Evolutionary conservation across 2,113 vertebrate species (phyloP).

Genomic region (Amia ocellicauda): DNA sequence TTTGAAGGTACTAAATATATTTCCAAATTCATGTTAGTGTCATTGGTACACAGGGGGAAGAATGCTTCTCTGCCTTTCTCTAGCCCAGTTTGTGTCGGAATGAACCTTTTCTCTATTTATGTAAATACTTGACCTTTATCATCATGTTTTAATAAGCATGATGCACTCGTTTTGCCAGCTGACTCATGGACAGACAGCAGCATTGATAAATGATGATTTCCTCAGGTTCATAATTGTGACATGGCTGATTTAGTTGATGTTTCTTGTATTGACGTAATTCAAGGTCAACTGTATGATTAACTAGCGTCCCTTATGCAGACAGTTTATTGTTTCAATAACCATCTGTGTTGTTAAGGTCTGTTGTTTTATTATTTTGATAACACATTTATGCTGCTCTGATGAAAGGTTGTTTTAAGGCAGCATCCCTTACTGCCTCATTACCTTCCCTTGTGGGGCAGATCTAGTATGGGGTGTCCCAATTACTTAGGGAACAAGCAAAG

Average conservation of each 20-base stretch:
- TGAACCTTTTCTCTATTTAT: not conserved
- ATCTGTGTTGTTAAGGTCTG: not conserved
- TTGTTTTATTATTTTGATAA: not conserved
- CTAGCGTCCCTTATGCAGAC: constrained; percentile 8
- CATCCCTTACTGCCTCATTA: too few relatives aligned
- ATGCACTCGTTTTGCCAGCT: not conserved
- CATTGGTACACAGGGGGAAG: too few relatives aligned
- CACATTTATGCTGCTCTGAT: too few relatives aligned
- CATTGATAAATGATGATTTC: constrained; percentile 17
- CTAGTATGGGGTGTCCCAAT: too few relatives aligned
- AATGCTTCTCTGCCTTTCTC: too few relatives aligned
- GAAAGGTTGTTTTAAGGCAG: too few relatives aligned
- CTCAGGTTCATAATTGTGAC: constrained; percentile 10
- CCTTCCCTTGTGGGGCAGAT: too few relatives aligned
- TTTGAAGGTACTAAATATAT: too few relatives aligned
- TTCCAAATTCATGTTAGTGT: too few relatives aligned
- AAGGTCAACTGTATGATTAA: constrained; percentile 21
- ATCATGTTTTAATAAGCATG: not conserved
- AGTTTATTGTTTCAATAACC: constrained; percentile 11
- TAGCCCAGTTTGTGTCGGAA: too few relatives aligned
- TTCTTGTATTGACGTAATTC: constrained; percentile 20
- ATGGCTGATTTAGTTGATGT: constrained; percentile 21
- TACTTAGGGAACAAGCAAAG: too few relatives aligned
- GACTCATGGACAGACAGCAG: not conserved
- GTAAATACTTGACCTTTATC: constrained; percentile 1